Evolutionary conservation across 1,140 invertebrate species (phyloP).

Genomic region (Lepidurus couesii): DNA sequence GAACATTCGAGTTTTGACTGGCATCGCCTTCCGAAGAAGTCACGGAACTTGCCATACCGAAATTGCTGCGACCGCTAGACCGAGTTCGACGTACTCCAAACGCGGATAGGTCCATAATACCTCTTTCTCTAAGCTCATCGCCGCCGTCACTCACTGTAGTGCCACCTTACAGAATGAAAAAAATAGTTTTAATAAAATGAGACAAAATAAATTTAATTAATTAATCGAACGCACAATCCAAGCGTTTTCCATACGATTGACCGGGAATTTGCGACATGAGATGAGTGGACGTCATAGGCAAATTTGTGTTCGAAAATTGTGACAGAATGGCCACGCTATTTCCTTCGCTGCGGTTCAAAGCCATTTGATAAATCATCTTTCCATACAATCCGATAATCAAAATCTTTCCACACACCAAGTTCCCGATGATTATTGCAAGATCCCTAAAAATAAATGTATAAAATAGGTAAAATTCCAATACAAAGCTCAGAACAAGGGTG

Average conservation of each 20-base stretch:
- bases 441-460: constrained; percentile 33
- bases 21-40: not conserved
- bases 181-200: not conserved
- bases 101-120: not conserved
- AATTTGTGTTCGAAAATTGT: constrained; percentile 28
- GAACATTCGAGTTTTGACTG: not conserved
- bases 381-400: constrained; percentile 39
- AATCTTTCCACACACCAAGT: constrained; percentile 38
- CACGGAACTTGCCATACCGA: not conserved
- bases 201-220: not conserved
- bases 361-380: constrained; percentile 35
- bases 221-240: not conserved
- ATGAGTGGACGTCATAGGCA: constrained; percentile 27
- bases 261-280: not conserved
- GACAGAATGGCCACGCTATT: constrained; percentile 29
- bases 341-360: constrained; percentile 28
- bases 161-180: not conserved
- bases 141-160: not conserved
- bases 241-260: not conserved
- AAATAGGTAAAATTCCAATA: not conserved
- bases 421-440: constrained; percentile 40
- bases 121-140: not conserved
- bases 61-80: not conserved
- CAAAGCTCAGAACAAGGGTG: not conserved
- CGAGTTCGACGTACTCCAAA: not conserved